A percentile compares a stretch with the other conserved stretches of the same genome.
Evolutionary conservation across 2,888 invertebrate species (phyloP).

Genomic region (Agrochola litura): DNA sequence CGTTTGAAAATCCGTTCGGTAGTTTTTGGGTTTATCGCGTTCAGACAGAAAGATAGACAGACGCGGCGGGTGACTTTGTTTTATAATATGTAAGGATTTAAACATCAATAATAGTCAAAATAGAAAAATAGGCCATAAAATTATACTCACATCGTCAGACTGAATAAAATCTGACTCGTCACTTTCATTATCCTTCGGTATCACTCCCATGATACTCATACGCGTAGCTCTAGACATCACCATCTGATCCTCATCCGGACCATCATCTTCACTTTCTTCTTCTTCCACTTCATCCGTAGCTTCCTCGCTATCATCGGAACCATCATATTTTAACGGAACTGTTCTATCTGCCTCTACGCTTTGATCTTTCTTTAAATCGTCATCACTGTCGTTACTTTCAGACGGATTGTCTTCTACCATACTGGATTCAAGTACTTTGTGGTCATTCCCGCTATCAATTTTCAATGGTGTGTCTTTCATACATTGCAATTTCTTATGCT

Average conservation of each 20-base stretch:
- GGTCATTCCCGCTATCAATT: conserved; percentile 63
- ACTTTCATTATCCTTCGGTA: conserved; percentile 82
- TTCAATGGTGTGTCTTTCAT: conserved; percentile 84
- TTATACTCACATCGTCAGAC: conserved; percentile 85
- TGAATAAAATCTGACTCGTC: conserved; percentile 87
- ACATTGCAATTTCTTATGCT: conserved; percentile 79
- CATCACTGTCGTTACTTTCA: conserved; percentile 17
- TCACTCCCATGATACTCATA: conserved; percentile 87
- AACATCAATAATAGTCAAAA: too few species aligned
- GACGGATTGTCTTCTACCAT: conserved; percentile 39
- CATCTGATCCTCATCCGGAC: conserved; percentile 84
- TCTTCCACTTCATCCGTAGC: conserved; percentile 39
- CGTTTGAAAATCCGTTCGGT: too few species aligned
- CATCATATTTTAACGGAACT: conserved; percentile 37
- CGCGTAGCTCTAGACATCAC: conserved; percentile 87
- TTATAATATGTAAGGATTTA: too few species aligned
- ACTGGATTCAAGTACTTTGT: conserved; percentile 45
- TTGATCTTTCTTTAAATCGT: conserved; percentile 3
- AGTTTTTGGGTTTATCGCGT: too few species aligned
- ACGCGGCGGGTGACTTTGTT: too few species aligned
- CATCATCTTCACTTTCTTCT: conserved; percentile 71
- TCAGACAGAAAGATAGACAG: too few species aligned
- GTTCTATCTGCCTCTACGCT: conserved; percentile 36
- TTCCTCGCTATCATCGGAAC: conserved; percentile 35
- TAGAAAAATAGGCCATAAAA: too few species aligned